phyloP scores from a whole-genome alignment of 2,113 vertebrate species.

The Sprattus sprattus region DNA sequence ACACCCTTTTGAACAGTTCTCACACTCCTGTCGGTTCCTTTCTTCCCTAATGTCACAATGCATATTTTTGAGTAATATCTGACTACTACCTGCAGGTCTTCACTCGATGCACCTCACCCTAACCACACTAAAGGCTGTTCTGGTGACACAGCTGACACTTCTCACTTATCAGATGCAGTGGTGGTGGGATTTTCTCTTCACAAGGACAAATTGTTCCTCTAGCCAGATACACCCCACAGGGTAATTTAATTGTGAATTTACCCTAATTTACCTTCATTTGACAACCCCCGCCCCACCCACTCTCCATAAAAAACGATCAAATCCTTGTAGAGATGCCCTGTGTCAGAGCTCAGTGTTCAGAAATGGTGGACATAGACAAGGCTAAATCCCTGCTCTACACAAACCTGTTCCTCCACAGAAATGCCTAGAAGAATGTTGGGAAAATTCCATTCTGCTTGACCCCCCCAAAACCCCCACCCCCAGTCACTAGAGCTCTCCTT shows the following conservation, averaged over 20 bases:
- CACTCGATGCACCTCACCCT: neutral
- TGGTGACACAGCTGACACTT: neutral
- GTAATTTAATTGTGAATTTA: constrained; percentile 2
- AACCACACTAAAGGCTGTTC: neutral
- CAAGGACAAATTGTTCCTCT: neutral
- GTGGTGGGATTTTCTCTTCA: neutral
- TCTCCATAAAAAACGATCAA: neutral
- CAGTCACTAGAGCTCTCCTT: constrained; percentile 5
- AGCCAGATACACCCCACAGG: constrained; percentile 5
- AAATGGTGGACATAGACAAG: neutral
- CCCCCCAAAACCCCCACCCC: constrained; percentile 8
- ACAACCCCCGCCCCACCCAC: neutral
- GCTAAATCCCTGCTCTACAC: constrained; percentile 31
- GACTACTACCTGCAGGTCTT: neutral
- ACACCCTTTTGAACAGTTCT: constrained; percentile 18
- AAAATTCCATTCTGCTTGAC: constrained; percentile 45
- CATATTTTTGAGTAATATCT: neutral
- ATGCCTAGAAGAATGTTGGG: constrained; percentile 50
- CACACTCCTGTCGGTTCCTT: constrained; percentile 15
- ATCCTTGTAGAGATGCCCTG: neutral
- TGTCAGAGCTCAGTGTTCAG: neutral
- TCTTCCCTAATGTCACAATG: neutral
- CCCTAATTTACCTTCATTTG: neutral
- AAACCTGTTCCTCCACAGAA: constrained; percentile 56
- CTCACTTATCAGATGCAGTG: neutral